phyloP scores from a whole-genome alignment of 2,888 invertebrate species.

The Piscicola geometra region DNA sequence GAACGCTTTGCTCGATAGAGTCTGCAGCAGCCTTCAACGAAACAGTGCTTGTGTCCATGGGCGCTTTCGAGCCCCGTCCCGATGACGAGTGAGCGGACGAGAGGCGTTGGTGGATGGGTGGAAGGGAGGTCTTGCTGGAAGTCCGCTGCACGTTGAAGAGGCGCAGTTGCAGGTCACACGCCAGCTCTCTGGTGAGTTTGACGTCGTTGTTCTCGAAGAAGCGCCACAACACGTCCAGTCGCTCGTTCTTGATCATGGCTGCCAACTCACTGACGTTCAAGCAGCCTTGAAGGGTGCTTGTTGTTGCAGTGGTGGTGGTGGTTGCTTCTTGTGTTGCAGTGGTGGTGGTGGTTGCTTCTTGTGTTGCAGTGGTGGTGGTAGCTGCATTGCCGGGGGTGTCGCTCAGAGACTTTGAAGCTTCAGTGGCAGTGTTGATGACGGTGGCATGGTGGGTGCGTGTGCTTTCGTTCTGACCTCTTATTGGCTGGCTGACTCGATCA shows the following conservation, averaged over 20 bases:
- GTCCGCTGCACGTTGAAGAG: background rate
- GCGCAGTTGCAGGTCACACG: background rate
- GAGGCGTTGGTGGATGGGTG: background rate
- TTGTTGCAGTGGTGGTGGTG: background rate
- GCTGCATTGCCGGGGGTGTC: too few species aligned
- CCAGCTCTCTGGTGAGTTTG: background rate
- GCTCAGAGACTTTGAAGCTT: too few species aligned
- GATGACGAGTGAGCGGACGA: background rate
- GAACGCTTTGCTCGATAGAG: background rate
- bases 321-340: too few species aligned
- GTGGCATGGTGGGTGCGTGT: too few species aligned
- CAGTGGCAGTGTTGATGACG: too few species aligned
- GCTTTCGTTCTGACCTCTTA: too few species aligned
- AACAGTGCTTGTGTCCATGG: background rate
- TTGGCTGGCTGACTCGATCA: too few species aligned
- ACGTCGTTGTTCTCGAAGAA: background rate
- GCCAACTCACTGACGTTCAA: background rate
- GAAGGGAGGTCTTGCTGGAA: background rate
- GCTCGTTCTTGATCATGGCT: background rate
- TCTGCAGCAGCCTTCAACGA: background rate
- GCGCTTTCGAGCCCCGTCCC: background rate
- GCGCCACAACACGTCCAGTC: background rate
- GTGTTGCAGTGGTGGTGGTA: too few species aligned
- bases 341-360: too few species aligned
- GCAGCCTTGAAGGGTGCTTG: too few species aligned